Base-by-base conservation (phyloP, 2,888 invertebrate genomes). In the Cephus spinipes region DNA sequence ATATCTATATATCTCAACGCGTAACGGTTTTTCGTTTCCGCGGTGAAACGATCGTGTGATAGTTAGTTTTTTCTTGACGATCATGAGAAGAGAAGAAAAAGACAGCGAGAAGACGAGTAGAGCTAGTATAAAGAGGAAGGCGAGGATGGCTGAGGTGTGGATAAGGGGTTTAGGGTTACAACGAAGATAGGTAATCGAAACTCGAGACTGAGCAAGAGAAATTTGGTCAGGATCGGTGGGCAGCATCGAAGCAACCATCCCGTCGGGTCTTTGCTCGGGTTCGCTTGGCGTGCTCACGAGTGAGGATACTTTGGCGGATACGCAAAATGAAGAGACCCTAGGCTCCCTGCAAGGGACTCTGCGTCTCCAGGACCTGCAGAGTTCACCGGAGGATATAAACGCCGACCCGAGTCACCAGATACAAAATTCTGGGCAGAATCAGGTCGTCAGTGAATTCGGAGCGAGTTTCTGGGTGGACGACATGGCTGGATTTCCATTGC, bases 401-500 rank as follows among this genome's bases (percentile, higher is more conserved):
- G 79, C 80, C 33, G 89, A 89, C 73, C 89, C 89, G 76, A 79
- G 76, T 36, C 89, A 89, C 33, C 90, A 90, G 75, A 83, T 89
- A 34, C 87, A 87, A 36, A 89, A 87, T 81, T 83, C 86, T 40
- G 87, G 87, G 31, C 90, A 90, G 79, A 84, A 84, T 40, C 91
- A 90, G 82, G 89, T 89, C 68, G 88, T 89, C 69, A 88, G 90
- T 71, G 91, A 91, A 77, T 90, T 91, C 84, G 93, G 93, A 85
- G 92, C 89, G 76, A 92, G 92, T 83, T 94, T 93, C 86, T 95
- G 95, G 95, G 93, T 94, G 87, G 96, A 96, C 92, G 97, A 97
- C 92, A 96, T 97, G 94, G 96, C 96, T 77, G 96, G 96, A 68
- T 97, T 97, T 92, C 95, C 97, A 0, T 92, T 97, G 85, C 96